A percentile compares a stretch with the other conserved stretches of the same genome.
Conservation (phyloP, 1,140 invertebrate genomes). For the Pteromalus puparum region DNA sequence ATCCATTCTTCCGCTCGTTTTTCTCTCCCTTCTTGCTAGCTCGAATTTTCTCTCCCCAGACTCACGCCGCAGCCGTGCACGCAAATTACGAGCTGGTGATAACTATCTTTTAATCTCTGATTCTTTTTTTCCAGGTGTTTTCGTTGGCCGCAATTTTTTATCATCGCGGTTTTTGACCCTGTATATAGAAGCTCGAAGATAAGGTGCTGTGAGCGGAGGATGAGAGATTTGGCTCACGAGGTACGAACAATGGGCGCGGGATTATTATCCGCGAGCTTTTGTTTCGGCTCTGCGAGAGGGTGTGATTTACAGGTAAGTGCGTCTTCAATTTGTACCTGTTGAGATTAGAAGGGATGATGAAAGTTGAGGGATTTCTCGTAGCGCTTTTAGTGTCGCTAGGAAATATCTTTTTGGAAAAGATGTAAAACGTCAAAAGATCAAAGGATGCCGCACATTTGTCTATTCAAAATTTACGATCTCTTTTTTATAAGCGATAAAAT, state of each 20-base stretch:
- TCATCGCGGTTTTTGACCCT: background rate
- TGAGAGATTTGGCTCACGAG: background rate
- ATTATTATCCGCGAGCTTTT: background rate
- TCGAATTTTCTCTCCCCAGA: background rate
- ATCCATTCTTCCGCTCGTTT: background rate
- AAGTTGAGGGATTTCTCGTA: background rate
- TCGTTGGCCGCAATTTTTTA: background rate
- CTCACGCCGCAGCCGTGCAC: background rate
- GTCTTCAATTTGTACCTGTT: background rate
- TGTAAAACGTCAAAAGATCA: no score
- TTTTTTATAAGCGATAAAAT: no score
- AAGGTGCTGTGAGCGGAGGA: background rate
- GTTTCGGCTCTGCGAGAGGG: background rate
- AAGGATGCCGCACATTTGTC: no score
- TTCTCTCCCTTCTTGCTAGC: background rate
- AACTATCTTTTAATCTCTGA: conserved; percentile 8
- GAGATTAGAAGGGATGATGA: no score
- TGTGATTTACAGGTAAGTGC: background rate
- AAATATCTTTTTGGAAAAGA: no score
- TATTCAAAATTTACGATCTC: no score
- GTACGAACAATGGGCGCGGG: background rate
- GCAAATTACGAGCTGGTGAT: background rate
- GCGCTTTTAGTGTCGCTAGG: background rate
- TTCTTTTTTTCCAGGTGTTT: background rate
- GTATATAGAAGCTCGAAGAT: background rate